phyloP scores from a whole-genome alignment of 2,113 vertebrate genomes.

The Solea solea region DNA sequence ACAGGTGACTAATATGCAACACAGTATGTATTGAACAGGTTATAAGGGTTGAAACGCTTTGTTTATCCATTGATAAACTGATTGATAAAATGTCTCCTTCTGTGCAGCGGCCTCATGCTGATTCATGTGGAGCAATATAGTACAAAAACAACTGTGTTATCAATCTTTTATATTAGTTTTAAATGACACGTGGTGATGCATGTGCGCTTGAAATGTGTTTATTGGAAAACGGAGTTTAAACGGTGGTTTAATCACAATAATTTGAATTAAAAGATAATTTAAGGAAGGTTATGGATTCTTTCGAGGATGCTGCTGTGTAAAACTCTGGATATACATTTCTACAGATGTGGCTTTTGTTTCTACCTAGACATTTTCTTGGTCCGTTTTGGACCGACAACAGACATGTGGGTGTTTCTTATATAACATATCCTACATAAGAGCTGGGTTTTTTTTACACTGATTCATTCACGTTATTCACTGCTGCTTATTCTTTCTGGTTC shows the following conservation, averaged over 20 bases:
- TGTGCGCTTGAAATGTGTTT: too few relatives aligned
- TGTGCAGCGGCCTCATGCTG: not conserved
- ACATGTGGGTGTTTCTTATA: slow-evolving; percentile 39
- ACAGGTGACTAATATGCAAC: too few relatives aligned
- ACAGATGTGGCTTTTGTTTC: too few relatives aligned
- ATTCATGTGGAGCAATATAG: not conserved
- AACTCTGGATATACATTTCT: too few relatives aligned
- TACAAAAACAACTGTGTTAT: not conserved
- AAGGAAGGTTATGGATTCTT: too few relatives aligned
- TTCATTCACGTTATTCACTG: slow-evolving; percentile 15
- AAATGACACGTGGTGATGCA: too few relatives aligned
- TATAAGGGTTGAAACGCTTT: not conserved
- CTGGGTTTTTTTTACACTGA: not conserved
- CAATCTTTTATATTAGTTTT: too few relatives aligned
- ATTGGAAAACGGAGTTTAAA: too few relatives aligned
- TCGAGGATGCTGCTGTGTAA: too few relatives aligned
- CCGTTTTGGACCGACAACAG: not conserved
- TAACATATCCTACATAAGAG: slow-evolving; percentile 8
- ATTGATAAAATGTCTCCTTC: not conserved
- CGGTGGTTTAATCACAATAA: too few relatives aligned
- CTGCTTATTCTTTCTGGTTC: not conserved
- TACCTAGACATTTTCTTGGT: not conserved
- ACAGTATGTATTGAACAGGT: too few relatives aligned
- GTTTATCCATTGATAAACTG: not conserved
- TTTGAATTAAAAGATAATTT: too few relatives aligned